Evolutionary conservation across 2,113 vertebrate genomes (phyloP), one percentile per base, ranked within the genome.

Genomic region (Heteronetta atricapilla): DNA sequence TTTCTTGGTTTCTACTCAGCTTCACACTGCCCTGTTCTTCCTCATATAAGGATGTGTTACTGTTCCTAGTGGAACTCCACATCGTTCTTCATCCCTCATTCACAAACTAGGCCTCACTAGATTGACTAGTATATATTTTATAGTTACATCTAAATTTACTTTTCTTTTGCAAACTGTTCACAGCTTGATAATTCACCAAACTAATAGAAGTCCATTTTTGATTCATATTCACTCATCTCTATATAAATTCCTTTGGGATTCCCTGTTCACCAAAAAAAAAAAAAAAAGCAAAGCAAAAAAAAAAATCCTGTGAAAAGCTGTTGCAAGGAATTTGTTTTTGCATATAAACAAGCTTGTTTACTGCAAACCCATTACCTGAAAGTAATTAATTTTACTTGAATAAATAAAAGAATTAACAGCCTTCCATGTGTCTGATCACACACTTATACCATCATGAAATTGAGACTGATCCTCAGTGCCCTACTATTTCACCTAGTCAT

Each of bases 161-260:
- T 48, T 68, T 67, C 40, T 34, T 66, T 14, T 7, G 5, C 6
- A 23, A 74, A 55, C n/a, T 29, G 18, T 14, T 91, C 75, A 20
- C 48, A 59, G n/a, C 8, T 31, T 79, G 46, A 42, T 34, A 73
- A 8, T 23, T 77, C 52, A 82, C 21, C 31, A 74, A 74, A 80
- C 6, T 15, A 69, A 70, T 25, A 82, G 8, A n/a, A 91, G 89
- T 36, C 1, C 1, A 31, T 52, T 89, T 81, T 90, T 91, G 11
- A 70, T 87, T 87, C 46, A 34, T 25, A 59, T 70, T 36, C 42
- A 48, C 1, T 1, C 7, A 75, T 53, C 40, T 86, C 53, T 77
- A 74, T 87, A 87, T 82, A 85, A 69, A 78, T 28, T 87, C 60
- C 36, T 85, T 67, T 63, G n/a, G 66, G 74, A 75, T 50, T 84